Percentiles rank a stretch among this genome's conserved stretches.
phyloP scores from a whole-genome alignment of 2,797 vertebrate genomes.

The Coranthus polyacanthus region DNA sequence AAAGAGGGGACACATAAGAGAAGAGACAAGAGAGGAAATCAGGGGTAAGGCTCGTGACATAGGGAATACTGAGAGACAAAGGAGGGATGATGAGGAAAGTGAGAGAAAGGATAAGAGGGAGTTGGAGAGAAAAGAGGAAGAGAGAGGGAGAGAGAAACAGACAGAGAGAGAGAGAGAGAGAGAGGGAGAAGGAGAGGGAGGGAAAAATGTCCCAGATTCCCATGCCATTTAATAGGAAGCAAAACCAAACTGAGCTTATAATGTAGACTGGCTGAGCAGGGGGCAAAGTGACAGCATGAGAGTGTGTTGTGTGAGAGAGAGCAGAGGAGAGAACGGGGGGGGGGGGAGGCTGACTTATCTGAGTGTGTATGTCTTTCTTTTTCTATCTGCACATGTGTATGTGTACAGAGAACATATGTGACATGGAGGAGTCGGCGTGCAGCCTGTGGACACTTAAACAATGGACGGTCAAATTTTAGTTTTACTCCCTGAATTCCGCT shows the following conservation, averaged over 20 bases:
- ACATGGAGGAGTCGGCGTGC: conserved; percentile 57
- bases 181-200: conserved; percentile 33
- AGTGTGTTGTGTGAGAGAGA: conserved; percentile 53
- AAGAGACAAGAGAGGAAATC: conserved; percentile 41
- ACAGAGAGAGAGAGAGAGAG: conserved; percentile 35
- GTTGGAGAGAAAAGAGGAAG: conserved; percentile 27
- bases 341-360: conserved; percentile 32
- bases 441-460: conserved; percentile 30
- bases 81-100: conserved; percentile 66
- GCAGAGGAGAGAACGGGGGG: conserved; percentile 6
- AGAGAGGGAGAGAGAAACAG: conserved; percentile 44
- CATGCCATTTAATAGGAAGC: conserved; percentile 79
- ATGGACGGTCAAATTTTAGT: conserved; percentile 24
- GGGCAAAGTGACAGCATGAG: conserved; percentile 73
- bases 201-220: conserved; percentile 76
- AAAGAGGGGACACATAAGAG: neutral
- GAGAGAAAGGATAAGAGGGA: conserved; percentile 63
- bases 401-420: conserved; percentile 68
- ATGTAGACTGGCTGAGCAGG: conserved; percentile 71
- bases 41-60: conserved; percentile 42
- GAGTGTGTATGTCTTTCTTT: conserved; percentile 37
- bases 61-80: conserved; percentile 68
- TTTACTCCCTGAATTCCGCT: neutral
- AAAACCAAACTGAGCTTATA: conserved; percentile 78
- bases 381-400: conserved; percentile 48